These are phyloP conservation scores for Drosophila insularis DNA, from an alignment of 1,140 invertebrate species.

Conservation along the genomic window DNA sequence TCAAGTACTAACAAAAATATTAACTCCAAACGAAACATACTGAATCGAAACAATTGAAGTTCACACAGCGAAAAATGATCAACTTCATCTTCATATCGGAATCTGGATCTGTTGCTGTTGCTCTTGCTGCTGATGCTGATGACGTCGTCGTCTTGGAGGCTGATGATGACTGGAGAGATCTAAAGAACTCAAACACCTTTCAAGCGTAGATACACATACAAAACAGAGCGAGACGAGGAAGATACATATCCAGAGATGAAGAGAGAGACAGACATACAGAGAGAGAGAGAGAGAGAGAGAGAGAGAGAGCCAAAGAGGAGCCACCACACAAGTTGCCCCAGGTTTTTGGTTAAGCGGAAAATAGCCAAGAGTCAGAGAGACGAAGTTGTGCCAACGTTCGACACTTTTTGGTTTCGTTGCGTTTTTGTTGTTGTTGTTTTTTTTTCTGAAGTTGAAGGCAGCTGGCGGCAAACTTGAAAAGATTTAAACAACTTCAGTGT, in stretches of 20 bases:
- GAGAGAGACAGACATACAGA: neutral
- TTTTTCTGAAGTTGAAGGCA: constrained; percentile 65
- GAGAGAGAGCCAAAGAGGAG: constrained; percentile 5
- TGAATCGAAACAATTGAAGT: constrained; percentile 76
- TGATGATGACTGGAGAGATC: constrained; percentile 76
- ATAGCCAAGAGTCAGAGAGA: constrained; percentile 73
- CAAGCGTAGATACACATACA: constrained; percentile 42
- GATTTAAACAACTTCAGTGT: constrained; percentile 65
- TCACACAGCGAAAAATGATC: constrained; percentile 54
- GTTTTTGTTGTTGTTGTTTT: neutral
- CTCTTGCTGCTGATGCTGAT: constrained; percentile 51
- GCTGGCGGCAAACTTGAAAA: constrained; percentile 76
- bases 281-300: neutral
- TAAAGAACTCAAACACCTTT: constrained; percentile 80
- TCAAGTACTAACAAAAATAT: constrained; percentile 55
- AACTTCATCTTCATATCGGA: constrained; percentile 42
- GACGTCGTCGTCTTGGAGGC: constrained; percentile 53
- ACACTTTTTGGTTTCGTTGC: constrained; percentile 64
- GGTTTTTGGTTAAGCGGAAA: constrained; percentile 79
- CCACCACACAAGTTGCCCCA: constrained; percentile 53
- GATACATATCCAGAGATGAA: neutral
- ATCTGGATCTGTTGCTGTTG: constrained; percentile 45
- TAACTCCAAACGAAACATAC: constrained; percentile 58
- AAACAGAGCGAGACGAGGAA: constrained; percentile 28
- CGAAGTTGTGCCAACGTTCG: constrained; percentile 63